These are phyloP conservation scores for Pyrrhia umbra DNA, from an alignment of 2,888 invertebrate species.

Conservation along the genomic window DNA sequence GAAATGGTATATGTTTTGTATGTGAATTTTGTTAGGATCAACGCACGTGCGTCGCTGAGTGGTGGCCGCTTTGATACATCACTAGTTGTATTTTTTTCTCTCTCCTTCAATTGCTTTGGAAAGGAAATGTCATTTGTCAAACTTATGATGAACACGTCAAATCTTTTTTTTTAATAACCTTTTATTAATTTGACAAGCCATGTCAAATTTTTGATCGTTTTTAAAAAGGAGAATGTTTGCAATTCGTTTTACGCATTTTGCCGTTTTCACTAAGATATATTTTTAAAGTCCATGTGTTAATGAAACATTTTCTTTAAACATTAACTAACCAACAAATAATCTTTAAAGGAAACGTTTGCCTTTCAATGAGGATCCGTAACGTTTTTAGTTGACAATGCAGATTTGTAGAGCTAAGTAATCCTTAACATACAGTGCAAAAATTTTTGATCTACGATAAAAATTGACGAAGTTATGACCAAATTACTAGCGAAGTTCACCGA, in stretches of 20 bases:
- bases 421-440: too few relatives aligned
- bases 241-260: not conserved
- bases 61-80: constrained; percentile 66
- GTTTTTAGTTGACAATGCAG: too few relatives aligned
- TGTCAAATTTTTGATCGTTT: not conserved
- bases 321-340: not conserved
- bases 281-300: too few relatives aligned
- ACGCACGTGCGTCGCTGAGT: constrained; percentile 69
- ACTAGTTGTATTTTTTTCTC: constrained; percentile 42
- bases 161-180: constrained; percentile 1
- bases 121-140: constrained; percentile 40
- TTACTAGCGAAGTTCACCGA: too few relatives aligned
- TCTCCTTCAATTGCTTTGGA: constrained; percentile 25
- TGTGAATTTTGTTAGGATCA: constrained; percentile 62
- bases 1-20: constrained; percentile 77
- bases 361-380: too few relatives aligned
- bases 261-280: not conserved
- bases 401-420: too few relatives aligned
- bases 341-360: not conserved
- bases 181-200: not conserved
- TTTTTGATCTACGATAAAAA: too few relatives aligned
- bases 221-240: not conserved
- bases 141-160: constrained; percentile 12
- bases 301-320: not conserved
- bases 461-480: too few relatives aligned